phyloP scores from a whole-genome alignment of 2,113 vertebrate species.

The Aythya baeri region DNA sequence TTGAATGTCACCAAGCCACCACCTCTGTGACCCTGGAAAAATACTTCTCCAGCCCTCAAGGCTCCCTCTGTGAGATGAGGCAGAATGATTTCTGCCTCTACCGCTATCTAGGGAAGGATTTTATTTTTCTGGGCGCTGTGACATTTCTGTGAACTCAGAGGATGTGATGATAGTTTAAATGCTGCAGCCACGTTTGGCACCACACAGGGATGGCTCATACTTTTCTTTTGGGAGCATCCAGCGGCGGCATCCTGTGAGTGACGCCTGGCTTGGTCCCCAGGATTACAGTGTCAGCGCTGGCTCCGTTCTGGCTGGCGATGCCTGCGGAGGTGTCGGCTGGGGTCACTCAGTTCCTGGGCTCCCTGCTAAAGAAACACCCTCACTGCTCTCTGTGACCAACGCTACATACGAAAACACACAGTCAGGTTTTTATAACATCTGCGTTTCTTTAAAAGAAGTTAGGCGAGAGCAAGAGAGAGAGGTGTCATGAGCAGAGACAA shows the following conservation, averaged over 20 bases:
- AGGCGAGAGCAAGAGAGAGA: not conserved
- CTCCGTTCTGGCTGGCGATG: not conserved
- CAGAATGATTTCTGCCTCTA: not conserved
- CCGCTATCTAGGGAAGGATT: not conserved
- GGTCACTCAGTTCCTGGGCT: conserved; percentile 22
- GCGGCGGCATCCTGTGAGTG: not conserved
- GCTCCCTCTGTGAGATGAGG: fast-evolving
- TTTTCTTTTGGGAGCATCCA: not conserved
- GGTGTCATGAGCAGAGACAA: not conserved
- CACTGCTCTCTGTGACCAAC: not conserved
- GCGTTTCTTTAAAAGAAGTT: not conserved
- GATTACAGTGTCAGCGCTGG: not conserved
- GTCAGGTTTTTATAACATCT: not conserved
- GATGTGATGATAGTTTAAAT: not conserved
- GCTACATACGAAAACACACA: not conserved
- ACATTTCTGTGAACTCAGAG: not conserved
- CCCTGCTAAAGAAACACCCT: not conserved
- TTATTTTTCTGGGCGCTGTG: not conserved
- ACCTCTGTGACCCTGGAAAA: not conserved
- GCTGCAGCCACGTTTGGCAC: not conserved
- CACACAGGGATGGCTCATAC: not conserved
- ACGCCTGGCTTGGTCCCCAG: not conserved
- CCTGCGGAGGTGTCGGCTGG: not conserved
- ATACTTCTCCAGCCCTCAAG: not conserved
- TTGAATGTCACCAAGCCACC: not conserved